Base-by-base conservation (phyloP, 2,888 invertebrate species). In the Eumerus sabulonum region DNA sequence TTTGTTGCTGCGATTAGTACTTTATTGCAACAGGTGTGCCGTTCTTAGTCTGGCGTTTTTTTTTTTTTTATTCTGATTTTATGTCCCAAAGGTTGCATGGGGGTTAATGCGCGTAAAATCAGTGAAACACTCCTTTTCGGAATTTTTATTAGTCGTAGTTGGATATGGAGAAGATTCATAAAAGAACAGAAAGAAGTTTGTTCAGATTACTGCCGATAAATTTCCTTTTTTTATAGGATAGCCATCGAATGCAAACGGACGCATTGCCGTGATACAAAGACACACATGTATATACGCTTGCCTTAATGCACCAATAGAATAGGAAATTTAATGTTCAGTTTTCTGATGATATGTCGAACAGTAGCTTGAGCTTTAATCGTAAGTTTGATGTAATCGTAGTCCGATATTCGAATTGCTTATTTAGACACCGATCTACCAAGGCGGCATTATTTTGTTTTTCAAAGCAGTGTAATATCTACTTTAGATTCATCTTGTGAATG, bases 11-110 rank as follows among this genome's bases (percentile, higher is more conserved):
- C 14, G 0, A 57, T 60, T 40, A 11, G 11, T 11, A 36, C 27
- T 70, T 70, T 62, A 60, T 62, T 70, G 47, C 60, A 70, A 70
- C 70, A 70, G 70, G 70, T 60, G 70, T 38, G 70, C 60, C 60
- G n/a, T 66, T 19, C 9, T 54, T 54, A n/a, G n/a, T n/a, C n/a
- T n/a, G n/a, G n/a, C n/a, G 47, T 38, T 16, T 44, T 16, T 63
- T 18, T 51, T 53, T 14, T 44, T 40, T 36, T 14, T 64, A 13
- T 54, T 27, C 38, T 17, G 14, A 12, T 67, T 70, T 70, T 42
- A 54, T 54, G 47, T 14, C 9, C 47, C 11, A 51, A 18, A 68
- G 68, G 59, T 67, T 56, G 47, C 19, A 45, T 27, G 48, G 35
- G n/a, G 57, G 66, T 56, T 67, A 57, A 67, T 57, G 18, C 66